phyloP scores from a whole-genome alignment of 2,113 vertebrate species.

The Corythoichthys haematopterus region DNA sequence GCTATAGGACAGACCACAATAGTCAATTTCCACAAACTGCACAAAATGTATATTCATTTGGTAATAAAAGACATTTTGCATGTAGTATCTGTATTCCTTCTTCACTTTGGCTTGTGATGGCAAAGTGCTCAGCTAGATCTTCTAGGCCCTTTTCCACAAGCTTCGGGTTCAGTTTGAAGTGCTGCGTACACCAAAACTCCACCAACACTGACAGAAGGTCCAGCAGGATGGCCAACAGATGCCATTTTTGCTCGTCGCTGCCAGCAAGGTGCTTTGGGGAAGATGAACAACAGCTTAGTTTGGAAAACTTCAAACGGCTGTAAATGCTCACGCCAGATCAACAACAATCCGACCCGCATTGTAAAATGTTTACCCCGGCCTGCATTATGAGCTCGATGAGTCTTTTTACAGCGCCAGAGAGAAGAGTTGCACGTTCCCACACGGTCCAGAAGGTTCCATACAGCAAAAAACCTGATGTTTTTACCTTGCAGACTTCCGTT shows the following conservation, averaged over 20 bases:
- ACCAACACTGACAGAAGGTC: slow-evolving; percentile 81
- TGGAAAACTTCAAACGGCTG: background rate
- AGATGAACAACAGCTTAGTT: slow-evolving; percentile 5
- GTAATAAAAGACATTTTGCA: background rate
- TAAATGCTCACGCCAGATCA: background rate
- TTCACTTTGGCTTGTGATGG: slow-evolving; percentile 80
- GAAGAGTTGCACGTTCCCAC: slow-evolving; percentile 75
- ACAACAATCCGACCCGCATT: background rate
- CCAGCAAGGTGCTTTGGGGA: slow-evolving; percentile 28
- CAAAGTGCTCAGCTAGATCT: slow-evolving; percentile 80
- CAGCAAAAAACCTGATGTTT: slow-evolving; percentile 63
- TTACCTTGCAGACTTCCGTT: slow-evolving; percentile 51
- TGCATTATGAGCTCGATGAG: slow-evolving; percentile 57
- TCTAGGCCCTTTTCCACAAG: slow-evolving; percentile 75
- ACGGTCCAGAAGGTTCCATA: slow-evolving; percentile 80
- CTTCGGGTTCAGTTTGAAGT: slow-evolving; percentile 78
- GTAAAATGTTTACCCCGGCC: slow-evolving; percentile 73
- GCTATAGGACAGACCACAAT: slow-evolving; percentile 63
- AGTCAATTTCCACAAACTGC: background rate
- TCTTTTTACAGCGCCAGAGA: slow-evolving; percentile 73
- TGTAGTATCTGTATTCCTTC: background rate
- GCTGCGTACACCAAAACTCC: slow-evolving; percentile 86
- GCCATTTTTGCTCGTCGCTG: slow-evolving; percentile 28
- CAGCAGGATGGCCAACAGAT: slow-evolving; percentile 69
- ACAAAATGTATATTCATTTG: background rate